phyloP scores from a whole-genome alignment of 1,140 invertebrate species.

The Caenorhabditis latens region DNA sequence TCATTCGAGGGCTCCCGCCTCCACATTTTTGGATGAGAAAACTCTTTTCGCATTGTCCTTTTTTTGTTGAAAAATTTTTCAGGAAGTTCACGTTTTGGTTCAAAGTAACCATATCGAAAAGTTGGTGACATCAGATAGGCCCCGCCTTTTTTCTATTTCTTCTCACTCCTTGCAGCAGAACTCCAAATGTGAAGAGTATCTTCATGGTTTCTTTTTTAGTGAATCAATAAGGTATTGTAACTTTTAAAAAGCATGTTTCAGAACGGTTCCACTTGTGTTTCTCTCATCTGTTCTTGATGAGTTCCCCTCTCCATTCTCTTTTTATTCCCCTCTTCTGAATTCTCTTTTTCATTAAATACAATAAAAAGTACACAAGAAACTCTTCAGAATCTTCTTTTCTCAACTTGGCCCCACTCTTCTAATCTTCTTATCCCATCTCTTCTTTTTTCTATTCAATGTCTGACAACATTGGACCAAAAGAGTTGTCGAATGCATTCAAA shows the following conservation, averaged over 20 bases:
- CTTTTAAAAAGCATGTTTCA: no score
- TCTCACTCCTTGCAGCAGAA: no score
- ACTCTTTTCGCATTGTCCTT: background rate
- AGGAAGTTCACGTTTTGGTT: no score
- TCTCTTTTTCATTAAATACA: background rate
- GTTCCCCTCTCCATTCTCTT: background rate
- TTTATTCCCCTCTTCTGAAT: background rate
- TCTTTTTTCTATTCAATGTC: background rate
- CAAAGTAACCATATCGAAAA: no score
- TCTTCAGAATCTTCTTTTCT: constrained; percentile 18
- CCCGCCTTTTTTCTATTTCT: no score
- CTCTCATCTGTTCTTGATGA: no score
- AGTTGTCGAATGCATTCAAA: constrained; percentile 45
- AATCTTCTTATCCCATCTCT: background rate
- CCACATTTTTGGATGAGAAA: background rate
- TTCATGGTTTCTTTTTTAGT: no score
- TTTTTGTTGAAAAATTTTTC: background rate
- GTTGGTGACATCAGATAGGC: no score
- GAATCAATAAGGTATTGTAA: no score
- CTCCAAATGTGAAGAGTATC: no score
- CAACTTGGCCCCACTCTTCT: constrained; percentile 26
- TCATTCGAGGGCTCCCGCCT: background rate
- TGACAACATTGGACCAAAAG: constrained; percentile 31
- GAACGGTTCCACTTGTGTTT: no score
- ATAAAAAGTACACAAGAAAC: background rate